phyloP scores from a whole-genome alignment of 2,797 vertebrate genomes.

The Picus viridis region DNA sequence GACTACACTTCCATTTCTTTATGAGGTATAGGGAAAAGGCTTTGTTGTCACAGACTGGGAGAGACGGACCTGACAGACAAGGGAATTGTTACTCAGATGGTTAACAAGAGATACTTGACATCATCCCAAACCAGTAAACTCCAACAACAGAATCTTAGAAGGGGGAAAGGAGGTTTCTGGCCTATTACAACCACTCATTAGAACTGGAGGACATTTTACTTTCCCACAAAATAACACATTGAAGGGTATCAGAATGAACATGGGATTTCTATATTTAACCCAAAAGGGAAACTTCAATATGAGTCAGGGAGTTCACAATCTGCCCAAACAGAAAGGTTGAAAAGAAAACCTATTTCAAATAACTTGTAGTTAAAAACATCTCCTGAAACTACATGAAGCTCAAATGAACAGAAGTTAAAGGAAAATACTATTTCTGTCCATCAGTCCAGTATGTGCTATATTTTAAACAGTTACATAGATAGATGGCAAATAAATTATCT shows the following conservation, averaged over 20 bases:
- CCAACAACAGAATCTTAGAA: neutral
- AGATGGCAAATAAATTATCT: slow-evolving; percentile 36
- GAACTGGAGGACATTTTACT: neutral
- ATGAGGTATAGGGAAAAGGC: neutral
- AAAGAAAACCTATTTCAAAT: neutral
- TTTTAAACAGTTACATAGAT: neutral
- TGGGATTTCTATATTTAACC: neutral
- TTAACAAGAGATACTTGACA: neutral
- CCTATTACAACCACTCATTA: neutral
- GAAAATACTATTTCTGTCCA: neutral
- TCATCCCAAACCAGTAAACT: neutral
- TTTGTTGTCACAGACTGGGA: neutral
- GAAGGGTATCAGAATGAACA: neutral
- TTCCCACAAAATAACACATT: neutral
- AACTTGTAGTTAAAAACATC: neutral
- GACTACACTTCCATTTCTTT: neutral
- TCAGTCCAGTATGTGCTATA: neutral
- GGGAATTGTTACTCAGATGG: neutral
- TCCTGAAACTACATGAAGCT: neutral
- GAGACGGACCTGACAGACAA: neutral
- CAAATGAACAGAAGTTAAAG: neutral
- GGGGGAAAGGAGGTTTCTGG: rapidly evolving
- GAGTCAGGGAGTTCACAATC: neutral
- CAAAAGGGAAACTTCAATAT: neutral
- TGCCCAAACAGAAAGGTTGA: neutral